These are phyloP conservation scores for Lagothrix lagotricha DNA, from an alignment of 2,797 vertebrate genomes.

Conservation along the genomic window DNA sequence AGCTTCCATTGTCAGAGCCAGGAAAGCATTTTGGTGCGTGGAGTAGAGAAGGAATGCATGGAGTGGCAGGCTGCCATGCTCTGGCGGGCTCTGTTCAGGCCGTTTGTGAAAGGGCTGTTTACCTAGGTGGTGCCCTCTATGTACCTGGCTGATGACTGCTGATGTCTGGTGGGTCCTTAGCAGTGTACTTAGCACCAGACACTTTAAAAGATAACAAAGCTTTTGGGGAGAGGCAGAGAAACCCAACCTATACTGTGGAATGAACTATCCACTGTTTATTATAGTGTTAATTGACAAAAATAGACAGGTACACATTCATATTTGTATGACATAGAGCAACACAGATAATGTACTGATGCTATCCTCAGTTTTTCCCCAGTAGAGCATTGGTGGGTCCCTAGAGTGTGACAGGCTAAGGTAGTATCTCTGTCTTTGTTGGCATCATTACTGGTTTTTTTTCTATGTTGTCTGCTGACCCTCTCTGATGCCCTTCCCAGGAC, in stretches of 20 bases:
- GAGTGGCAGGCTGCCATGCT: neutral
- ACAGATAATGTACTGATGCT: fast-evolving
- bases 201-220: neutral
- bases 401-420: neutral
- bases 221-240: neutral
- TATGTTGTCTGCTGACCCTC: neutral
- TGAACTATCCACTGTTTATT: neutral
- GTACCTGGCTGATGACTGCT: neutral
- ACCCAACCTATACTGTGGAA: neutral
- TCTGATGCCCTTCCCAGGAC: neutral
- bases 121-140: neutral
- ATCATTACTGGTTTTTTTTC: neutral
- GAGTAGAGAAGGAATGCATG: neutral
- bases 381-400: neutral
- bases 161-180: neutral
- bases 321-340: neutral
- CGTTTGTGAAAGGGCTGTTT: neutral
- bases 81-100: neutral
- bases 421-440: neutral
- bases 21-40: neutral
- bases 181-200: neutral
- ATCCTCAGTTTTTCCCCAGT: neutral
- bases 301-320: fast-evolving
- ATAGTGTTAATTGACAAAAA: neutral
- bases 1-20: constrained; percentile 7